Conservation (phyloP, 1,140 invertebrate species). For the Tetramorium simillimum region DNA sequence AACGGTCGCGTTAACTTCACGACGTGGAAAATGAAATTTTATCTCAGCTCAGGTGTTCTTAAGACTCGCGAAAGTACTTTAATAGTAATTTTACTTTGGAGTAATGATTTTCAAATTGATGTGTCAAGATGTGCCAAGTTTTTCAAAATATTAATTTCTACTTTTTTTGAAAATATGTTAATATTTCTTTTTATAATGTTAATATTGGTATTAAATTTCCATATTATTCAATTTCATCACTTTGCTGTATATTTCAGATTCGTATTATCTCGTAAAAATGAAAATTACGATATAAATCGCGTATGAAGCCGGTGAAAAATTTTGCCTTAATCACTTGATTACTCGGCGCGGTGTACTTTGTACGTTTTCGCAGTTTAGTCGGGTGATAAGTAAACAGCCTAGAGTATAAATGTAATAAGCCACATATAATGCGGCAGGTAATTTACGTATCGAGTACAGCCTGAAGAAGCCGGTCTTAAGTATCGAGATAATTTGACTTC, state of each 20-base stretch:
- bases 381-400: constrained; percentile 31
- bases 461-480: constrained; percentile 35
- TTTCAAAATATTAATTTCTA: background rate
- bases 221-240: background rate
- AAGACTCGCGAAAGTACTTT: background rate
- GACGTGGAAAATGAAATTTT: constrained; percentile 12
- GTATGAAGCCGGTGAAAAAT: background rate
- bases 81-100: background rate
- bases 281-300: background rate
- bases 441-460: constrained; percentile 21
- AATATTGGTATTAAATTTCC: background rate
- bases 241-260: background rate
- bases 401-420: constrained; percentile 64
- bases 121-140: background rate
- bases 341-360: background rate
- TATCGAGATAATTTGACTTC: constrained; percentile 69
- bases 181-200: background rate
- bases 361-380: constrained; percentile 6
- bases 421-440: constrained; percentile 38
- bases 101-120: background rate
- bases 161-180: background rate
- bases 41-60: background rate
- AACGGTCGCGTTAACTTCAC: constrained; percentile 40
- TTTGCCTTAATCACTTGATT: background rate
- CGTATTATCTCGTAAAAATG: background rate